Base-by-base conservation (phyloP, 2,888 invertebrate species). In the Notocelia uddmanniana region DNA sequence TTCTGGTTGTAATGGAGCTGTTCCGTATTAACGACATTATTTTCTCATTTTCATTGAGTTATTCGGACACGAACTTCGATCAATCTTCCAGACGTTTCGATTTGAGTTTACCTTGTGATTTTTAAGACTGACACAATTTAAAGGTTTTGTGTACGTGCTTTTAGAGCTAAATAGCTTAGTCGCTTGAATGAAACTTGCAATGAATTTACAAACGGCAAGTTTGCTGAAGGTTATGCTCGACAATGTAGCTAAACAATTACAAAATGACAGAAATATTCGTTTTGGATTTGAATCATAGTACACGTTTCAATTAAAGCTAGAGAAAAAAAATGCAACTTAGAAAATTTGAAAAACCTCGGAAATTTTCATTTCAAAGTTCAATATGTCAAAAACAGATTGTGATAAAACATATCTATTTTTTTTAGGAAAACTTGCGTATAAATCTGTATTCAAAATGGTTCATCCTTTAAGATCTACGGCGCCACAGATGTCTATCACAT, bases 11-110 rank as follows among this genome's bases (percentile, higher is more conserved):
- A 82, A 85, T 82, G 77, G 80, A 82, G 76, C 82, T 80, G 80
- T 84, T 81, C 76, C 75, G 76, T 81, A 80, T 78, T 81, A 82
- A 80, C 81, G 79, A 78, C 80, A 83, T 85, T 83, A 83, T 82
- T 83, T 84, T 81, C 81, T 78, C 81, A 81, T 83, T 80, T 80
- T 76, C 76, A 73, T 76, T 69, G 76, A 78, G 81, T 81, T 81
- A 78, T 73, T 75, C 70, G 75, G 77, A 76, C 74, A 74, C 73
- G 76, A 74, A 54, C 75, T 69, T 68, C 79, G 76, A 85, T 85
- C 81, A 84, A 85, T 86, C 83, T 85, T 81, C 50, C 48, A 34
- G 68, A 72, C 67, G 37, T 72, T 72, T 72, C 67, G 72, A 72
- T 72, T 72, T 68, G 67, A 72, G 23, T 72, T 68, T 57, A 62